phyloP scores from a whole-genome alignment of 2,888 invertebrate genomes.

The Conistra vaccinii region DNA sequence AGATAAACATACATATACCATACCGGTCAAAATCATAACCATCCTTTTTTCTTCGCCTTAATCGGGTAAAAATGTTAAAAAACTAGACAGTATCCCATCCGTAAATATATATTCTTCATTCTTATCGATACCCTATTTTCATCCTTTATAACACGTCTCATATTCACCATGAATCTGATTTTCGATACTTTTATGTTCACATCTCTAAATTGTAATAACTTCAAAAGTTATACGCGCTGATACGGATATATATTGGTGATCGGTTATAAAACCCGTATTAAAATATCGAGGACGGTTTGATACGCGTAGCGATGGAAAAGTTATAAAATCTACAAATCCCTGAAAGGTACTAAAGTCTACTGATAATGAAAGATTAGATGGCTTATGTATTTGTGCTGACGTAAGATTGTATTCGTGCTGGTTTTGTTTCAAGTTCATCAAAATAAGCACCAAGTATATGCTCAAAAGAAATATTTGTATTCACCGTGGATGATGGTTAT shows the following conservation, averaged over 20 bases:
- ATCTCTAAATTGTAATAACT: slow-evolving; percentile 66
- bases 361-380: slow-evolving; percentile 4
- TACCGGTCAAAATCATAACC: too few species aligned
- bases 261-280: slow-evolving; percentile 65
- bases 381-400: slow-evolving; percentile 6
- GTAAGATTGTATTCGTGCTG: background rate
- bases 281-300: slow-evolving; percentile 49
- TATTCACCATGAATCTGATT: background rate
- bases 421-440: background rate
- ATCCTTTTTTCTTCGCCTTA: too few species aligned
- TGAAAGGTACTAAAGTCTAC: slow-evolving; percentile 25
- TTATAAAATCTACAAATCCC: slow-evolving; percentile 40
- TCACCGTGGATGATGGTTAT: background rate
- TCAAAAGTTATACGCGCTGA: slow-evolving; percentile 61
- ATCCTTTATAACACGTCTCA: background rate
- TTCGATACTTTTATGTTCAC: slow-evolving; percentile 38
- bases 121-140: background rate
- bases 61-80: too few species aligned
- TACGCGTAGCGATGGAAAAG: slow-evolving; percentile 23
- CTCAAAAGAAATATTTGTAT: background rate
- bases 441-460: background rate
- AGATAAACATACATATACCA: too few species aligned
- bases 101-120: background rate
- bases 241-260: slow-evolving; percentile 63
- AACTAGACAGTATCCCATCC: background rate